These are phyloP conservation scores for Thalpophila matura DNA, from an alignment of 2,888 invertebrate species.

Conservation along the genomic window DNA sequence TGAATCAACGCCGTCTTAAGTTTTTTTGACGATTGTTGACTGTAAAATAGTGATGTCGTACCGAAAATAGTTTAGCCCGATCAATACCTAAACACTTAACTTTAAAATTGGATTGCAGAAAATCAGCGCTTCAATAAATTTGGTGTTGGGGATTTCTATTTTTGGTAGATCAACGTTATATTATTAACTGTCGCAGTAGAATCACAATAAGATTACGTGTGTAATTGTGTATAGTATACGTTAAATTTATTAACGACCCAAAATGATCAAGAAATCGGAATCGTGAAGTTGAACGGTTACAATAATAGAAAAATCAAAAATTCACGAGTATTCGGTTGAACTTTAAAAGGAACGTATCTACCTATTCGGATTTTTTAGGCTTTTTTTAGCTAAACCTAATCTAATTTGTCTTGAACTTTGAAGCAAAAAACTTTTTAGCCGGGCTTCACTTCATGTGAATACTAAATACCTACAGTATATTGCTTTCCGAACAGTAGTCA, in stretches of 20 bases:
- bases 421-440: no score
- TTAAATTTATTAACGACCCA: not conserved
- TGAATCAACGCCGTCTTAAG: conserved; percentile 14
- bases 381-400: not conserved
- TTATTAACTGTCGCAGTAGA: conserved; percentile 17
- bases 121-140: conserved; percentile 1
- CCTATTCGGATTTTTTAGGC: not conserved
- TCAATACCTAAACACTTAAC: not conserved
- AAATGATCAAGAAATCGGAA: not conserved
- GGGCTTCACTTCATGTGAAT: no score
- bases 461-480: no score
- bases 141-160: not conserved
- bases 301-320: not conserved
- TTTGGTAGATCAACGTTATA: not conserved
- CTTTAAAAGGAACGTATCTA: not conserved
- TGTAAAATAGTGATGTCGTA: conserved; percentile 12
- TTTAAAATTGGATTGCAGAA: conserved; percentile 1
- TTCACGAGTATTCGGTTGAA: not conserved
- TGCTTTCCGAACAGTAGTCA: no score
- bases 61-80: conserved; percentile 6
- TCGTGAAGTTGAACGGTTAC: not conserved
- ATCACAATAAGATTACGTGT: not conserved
- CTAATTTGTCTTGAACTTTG: no score
- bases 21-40: conserved; percentile 17
- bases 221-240: no score